These are phyloP conservation scores for Cirrhinus molitorella DNA, from an alignment of 2,797 vertebrate species.

Conservation along the genomic window DNA sequence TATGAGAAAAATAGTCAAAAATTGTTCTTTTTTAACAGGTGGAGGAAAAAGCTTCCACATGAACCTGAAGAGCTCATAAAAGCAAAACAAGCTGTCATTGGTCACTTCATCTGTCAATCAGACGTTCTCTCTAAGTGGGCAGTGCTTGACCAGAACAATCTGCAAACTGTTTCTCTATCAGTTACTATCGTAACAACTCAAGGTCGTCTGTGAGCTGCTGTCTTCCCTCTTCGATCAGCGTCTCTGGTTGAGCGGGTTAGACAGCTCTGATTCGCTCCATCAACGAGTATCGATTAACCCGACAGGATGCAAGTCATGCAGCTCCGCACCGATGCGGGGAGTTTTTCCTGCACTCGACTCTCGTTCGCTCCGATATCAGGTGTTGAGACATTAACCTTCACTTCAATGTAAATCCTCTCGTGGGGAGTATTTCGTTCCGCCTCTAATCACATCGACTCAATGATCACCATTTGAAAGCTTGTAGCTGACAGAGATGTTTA, in stretches of 20 bases:
- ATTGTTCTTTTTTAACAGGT: no score
- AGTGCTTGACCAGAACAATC: neutral
- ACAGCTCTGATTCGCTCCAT: slow-evolving; percentile 40
- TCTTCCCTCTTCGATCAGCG: slow-evolving; percentile 27
- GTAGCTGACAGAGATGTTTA: neutral
- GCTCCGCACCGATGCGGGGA: slow-evolving; percentile 4
- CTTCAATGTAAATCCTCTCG: neutral
- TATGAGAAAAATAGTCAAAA: no score
- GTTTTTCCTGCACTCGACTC: slow-evolving; percentile 14
- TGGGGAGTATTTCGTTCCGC: neutral
- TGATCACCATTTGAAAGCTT: slow-evolving; percentile 4
- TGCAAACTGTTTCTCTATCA: neutral
- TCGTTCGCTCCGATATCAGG: slow-evolving; percentile 1
- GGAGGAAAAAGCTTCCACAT: no score
- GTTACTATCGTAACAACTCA: neutral
- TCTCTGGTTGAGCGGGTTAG: neutral
- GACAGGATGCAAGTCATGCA: slow-evolving; percentile 21
- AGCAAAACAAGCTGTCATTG: no score
- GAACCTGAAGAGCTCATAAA: no score
- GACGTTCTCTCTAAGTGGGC: neutral
- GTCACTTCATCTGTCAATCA: neutral
- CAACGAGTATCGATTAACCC: slow-evolving; percentile 38
- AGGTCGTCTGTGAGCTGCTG: neutral
- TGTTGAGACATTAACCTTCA: slow-evolving; percentile 20
- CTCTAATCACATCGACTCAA: slow-evolving; percentile 9